Conservation (phyloP, 64 coral and sea anemone species). For the Dendrophyllia cribrosa region DNA sequence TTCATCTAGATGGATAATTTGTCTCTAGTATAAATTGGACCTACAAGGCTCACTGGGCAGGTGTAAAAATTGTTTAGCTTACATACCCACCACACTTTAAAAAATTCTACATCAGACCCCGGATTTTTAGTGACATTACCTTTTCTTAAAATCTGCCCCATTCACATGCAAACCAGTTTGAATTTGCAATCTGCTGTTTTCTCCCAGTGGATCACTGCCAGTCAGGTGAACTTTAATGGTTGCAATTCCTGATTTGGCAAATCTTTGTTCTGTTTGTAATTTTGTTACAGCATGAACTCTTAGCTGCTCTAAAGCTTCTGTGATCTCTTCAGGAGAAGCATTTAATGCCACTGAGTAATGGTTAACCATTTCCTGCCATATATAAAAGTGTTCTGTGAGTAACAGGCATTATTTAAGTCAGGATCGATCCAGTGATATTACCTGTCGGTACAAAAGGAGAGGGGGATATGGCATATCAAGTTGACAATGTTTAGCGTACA, state of each 20-base stretch:
- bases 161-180: slow-evolving; percentile 56
- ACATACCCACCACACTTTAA: too few relatives aligned
- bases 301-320: slow-evolving; percentile 71
- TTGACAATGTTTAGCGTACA: too few relatives aligned
- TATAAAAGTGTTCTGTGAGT: not conserved
- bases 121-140: slow-evolving; percentile 14
- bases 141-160: slow-evolving; percentile 76
- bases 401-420: too few relatives aligned
- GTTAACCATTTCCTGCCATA: slow-evolving; percentile 70
- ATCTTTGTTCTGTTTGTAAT: slow-evolving; percentile 63
- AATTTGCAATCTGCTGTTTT: slow-evolving; percentile 60
- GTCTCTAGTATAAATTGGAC: too few relatives aligned
- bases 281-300: slow-evolving; percentile 79
- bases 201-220: slow-evolving; percentile 37
- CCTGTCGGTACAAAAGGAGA: too few relatives aligned
- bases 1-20: too few relatives aligned
- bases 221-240: slow-evolving; percentile 76
- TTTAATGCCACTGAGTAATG: slow-evolving; percentile 40
- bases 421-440: too few relatives aligned
- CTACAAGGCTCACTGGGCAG: too few relatives aligned
- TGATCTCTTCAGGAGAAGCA: slow-evolving; percentile 17
- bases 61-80: too few relatives aligned
- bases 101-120: too few relatives aligned
- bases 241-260: slow-evolving; percentile 69
- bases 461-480: too few relatives aligned